phyloP scores from a whole-genome alignment of 2,113 vertebrate species.

The Verasper variegatus region DNA sequence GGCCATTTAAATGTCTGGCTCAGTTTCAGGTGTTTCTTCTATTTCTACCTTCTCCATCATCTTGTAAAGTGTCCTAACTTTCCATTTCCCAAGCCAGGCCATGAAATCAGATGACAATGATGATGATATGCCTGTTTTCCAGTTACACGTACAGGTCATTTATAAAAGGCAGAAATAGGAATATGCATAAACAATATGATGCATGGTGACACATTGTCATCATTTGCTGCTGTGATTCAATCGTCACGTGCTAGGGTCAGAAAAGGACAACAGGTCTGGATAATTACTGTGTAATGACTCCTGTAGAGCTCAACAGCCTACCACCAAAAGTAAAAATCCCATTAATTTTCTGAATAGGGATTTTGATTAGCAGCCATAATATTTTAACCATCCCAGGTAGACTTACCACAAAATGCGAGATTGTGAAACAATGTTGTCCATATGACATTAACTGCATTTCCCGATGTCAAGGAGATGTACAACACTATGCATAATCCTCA shows the following conservation, averaged over 20 bases:
- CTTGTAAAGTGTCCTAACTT: slow-evolving; percentile 34
- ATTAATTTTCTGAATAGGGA: not conserved
- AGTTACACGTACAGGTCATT: not conserved
- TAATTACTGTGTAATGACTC: too few species aligned
- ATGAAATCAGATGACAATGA: slow-evolving; percentile 13
- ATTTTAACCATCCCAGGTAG: too few species aligned
- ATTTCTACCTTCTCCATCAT: slow-evolving; percentile 48
- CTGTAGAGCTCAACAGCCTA: too few species aligned
- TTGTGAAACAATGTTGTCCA: too few species aligned
- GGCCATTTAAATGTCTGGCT: slow-evolving; percentile 63
- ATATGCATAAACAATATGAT: not conserved
- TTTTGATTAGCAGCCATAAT: too few species aligned
- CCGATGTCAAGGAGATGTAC: too few species aligned
- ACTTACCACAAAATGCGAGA: too few species aligned
- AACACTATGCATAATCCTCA: too few species aligned
- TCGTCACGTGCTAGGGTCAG: not conserved
- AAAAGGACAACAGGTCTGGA: not conserved
- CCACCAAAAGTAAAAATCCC: too few species aligned
- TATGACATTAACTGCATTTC: too few species aligned
- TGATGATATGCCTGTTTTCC: slow-evolving; percentile 19
- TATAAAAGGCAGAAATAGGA: not conserved
- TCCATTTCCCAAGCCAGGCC: slow-evolving; percentile 46
- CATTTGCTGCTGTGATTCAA: not conserved
- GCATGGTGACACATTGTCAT: not conserved
- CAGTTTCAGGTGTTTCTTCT: slow-evolving; percentile 45